Percentiles rank a stretch among this genome's conserved stretches.
phyloP scores from a whole-genome alignment of 1,140 invertebrate species.

The Drosophila athabasca region DNA sequence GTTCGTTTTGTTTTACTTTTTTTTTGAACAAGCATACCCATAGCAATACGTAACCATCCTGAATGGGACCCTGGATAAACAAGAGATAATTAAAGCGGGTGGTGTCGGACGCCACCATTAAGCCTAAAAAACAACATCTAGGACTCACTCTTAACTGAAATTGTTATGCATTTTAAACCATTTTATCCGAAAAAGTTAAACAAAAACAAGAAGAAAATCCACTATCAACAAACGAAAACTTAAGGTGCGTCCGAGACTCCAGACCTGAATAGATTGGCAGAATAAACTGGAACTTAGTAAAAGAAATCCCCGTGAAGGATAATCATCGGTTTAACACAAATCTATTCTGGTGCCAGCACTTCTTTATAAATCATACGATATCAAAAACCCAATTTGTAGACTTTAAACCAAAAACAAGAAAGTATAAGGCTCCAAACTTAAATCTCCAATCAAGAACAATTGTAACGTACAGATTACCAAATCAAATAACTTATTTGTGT shows the following conservation, averaged over 20 bases:
- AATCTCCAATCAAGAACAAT: conserved; percentile 40
- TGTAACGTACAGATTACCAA: conserved; percentile 42
- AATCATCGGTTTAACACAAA: background rate
- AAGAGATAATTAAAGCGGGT: background rate
- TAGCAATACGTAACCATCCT: conserved; percentile 23
- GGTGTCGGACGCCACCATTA: conserved; percentile 7
- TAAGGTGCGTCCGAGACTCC: background rate
- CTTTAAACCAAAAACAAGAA: conserved; percentile 45
- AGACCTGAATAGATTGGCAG: too few species aligned
- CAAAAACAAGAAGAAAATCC: conserved; percentile 11
- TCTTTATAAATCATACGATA: conserved; percentile 29
- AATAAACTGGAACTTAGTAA: too few species aligned
- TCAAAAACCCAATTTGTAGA: conserved; percentile 47
- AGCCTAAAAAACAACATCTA: conserved; percentile 16
- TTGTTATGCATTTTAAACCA: conserved; percentile 38
- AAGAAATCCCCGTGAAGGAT: too few species aligned
- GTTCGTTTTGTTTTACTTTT: background rate
- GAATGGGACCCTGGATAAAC: conserved; percentile 13
- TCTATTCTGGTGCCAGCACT: conserved; percentile 20
- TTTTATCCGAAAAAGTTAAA: conserved; percentile 12
- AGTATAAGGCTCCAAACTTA: conserved; percentile 31
- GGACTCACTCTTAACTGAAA: conserved; percentile 24
- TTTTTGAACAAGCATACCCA: conserved; percentile 19
- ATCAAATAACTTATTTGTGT: conserved; percentile 27
- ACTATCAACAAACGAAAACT: conserved; percentile 20